A percentile compares a stretch with the other conserved stretches of the same genome.
These are phyloP conservation scores for Lutraria rhynchaena DNA, from an alignment of 1,140 invertebrate genomes.

Conservation along the genomic window DNA sequence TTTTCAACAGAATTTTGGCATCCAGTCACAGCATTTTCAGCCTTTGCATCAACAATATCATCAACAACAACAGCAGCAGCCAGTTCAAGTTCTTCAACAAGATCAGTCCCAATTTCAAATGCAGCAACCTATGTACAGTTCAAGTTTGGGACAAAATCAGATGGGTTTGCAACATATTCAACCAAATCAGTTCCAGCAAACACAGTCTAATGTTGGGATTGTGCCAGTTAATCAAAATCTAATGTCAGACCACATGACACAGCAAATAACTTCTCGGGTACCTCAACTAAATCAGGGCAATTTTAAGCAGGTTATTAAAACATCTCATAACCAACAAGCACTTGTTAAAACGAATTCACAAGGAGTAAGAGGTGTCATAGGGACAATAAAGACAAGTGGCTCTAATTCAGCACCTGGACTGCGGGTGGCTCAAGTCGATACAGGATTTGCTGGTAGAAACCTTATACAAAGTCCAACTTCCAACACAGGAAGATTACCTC, in stretches of 20 bases:
- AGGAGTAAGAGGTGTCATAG: conserved; percentile 27
- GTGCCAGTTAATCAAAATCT: conserved; percentile 1
- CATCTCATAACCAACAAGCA: background rate
- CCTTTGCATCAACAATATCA: background rate
- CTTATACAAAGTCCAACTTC: too few species aligned
- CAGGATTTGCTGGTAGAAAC: background rate
- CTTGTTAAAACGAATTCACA: conserved; percentile 22
- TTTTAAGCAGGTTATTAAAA: background rate
- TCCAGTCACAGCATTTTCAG: conserved; percentile 19
- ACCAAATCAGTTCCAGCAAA: conserved; percentile 23
- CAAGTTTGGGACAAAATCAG: background rate
- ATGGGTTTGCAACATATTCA: conserved; percentile 1
- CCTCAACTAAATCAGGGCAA: background rate
- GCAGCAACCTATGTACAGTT: conserved; percentile 6
- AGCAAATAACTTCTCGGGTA: background rate
- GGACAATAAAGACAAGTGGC: conserved; percentile 1
- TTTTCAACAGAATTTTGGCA: background rate
- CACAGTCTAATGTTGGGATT: conserved; percentile 11
- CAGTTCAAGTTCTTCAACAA: background rate
- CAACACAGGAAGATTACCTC: too few species aligned
- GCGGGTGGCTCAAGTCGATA: background rate
- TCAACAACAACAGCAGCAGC: conserved; percentile 27
- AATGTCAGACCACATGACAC: background rate
- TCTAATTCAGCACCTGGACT: background rate
- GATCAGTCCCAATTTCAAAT: conserved; percentile 26